These are phyloP conservation scores for Solenopsis fugax DNA, from an alignment of 1,140 invertebrate species.

Conservation along the genomic window DNA sequence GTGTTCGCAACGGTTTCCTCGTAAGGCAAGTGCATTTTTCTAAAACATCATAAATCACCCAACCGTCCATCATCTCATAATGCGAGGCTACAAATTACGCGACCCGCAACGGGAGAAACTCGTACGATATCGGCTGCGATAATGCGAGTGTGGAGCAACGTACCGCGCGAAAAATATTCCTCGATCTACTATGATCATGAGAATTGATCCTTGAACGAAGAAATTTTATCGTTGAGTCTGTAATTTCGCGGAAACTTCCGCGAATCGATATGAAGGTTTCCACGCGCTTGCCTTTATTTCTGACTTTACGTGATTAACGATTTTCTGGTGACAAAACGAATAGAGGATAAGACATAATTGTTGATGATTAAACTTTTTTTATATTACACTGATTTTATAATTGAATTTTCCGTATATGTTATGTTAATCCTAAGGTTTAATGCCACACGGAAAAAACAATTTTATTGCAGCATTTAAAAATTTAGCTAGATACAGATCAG, in stretches of 20 bases:
- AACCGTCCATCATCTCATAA: slow-evolving; percentile 54
- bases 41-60: slow-evolving; percentile 55
- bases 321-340: slow-evolving; percentile 72
- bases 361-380: background rate
- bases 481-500: too few species aligned
- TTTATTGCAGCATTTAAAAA: too few species aligned
- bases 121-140: slow-evolving; percentile 45
- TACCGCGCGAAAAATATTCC: slow-evolving; percentile 52
- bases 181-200: slow-evolving; percentile 34
- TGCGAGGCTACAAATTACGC: slow-evolving; percentile 49
- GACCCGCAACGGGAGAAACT: slow-evolving; percentile 46
- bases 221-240: slow-evolving; percentile 27
- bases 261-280: slow-evolving; percentile 40
- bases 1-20: slow-evolving; percentile 24
- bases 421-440: background rate
- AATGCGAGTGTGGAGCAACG: slow-evolving; percentile 39
- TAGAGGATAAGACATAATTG: slow-evolving; percentile 37
- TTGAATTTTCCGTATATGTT: background rate
- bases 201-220: slow-evolving; percentile 27
- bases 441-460: too few species aligned
- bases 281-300: slow-evolving; percentile 74
- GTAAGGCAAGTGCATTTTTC: slow-evolving; percentile 39
- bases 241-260: slow-evolving; percentile 62
- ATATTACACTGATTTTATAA: background rate
- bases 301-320: slow-evolving; percentile 82